Base-by-base conservation (phyloP, 2,113 vertebrate species). In the Cyprinodon tularosa region DNA sequence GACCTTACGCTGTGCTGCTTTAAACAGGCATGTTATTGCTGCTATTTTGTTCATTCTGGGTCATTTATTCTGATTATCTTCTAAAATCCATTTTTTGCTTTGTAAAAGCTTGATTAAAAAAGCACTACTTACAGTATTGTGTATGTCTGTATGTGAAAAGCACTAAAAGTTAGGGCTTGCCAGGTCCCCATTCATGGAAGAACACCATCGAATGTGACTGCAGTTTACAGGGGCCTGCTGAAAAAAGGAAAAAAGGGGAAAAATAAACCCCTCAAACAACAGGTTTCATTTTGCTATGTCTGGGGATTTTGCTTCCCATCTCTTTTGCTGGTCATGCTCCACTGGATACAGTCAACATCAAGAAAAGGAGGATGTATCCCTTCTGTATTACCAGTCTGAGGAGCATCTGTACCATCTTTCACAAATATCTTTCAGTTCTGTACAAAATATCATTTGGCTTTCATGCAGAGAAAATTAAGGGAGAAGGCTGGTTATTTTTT, bases 401-500 rank as follows among this genome's bases (percentile, higher is more conserved):
- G 39, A 81, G 72, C 67, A 75, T 76, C 45, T 47, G 61, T 15
- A 69, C 40, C 72, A 81, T 50, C 44, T 67, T 77, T 81, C 63
- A 78, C 8, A 11, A 78, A 62, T 76, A 68, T 60, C 80, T 66
- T 71, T 77, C 84, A 74, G 66, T 74, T 69, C 62, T 3, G 3
- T 45, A 22, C 42, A 53, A 57, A 66, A 65, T 77, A 72, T 38
- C 10, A 75, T 82, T 81, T 77, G 36, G 68, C 22, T 13, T 38
- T 61, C 22, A 62, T 29, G 71, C 77, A 75, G 64, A 36, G 72
- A 66, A 72, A 82, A 73, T 45, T 74, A 76, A 69, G 70, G 50
- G 48, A 68, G 38, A 62, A 6, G 71, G 81, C 77, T 62, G 66
- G 63, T 76, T 53, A 20, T 40, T 84, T 85, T 80, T 82, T 67